Conservation (phyloP, 2,113 vertebrate genomes). For the Telmatochromis sp. region DNA sequence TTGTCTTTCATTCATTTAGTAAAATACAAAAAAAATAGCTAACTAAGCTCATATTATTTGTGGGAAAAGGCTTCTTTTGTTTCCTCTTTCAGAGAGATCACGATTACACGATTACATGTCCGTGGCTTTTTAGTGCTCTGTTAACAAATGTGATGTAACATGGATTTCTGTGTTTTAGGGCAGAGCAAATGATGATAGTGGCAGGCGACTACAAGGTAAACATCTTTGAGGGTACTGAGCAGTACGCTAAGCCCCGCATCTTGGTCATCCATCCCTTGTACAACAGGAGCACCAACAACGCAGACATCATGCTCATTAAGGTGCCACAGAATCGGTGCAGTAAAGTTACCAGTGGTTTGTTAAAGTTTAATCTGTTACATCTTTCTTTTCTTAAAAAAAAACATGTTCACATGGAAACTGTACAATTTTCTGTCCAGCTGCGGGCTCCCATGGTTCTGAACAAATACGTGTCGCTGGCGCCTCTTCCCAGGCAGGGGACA, state of each 20-base stretch:
- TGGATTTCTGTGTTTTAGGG: conserved; percentile 28
- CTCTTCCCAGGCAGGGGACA: conserved; percentile 64
- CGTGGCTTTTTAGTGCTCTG: neutral
- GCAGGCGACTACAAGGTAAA: conserved; percentile 69
- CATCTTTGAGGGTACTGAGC: conserved; percentile 71
- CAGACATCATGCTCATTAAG: conserved; percentile 79
- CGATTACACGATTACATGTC: neutral
- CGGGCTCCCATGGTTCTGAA: conserved; percentile 64
- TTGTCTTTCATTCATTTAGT: neutral
- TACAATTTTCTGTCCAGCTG: conserved; percentile 50
- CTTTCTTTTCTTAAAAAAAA: neutral
- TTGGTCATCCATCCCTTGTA: conserved; percentile 71
- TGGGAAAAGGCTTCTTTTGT: neutral
- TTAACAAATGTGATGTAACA: neutral
- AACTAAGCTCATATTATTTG: neutral
- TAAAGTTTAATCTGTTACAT: neutral
- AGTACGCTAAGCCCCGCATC: conserved; percentile 60
- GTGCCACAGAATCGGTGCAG: conserved; percentile 30
- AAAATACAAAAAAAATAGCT: neutral
- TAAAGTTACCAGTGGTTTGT: neutral
- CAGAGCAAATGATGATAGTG: conserved; percentile 69
- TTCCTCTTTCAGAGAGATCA: neutral
- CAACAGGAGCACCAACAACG: conserved; percentile 68
- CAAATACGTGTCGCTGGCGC: conserved; percentile 63
- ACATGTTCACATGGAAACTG: neutral